Conservation (phyloP, 2,888 invertebrate species). For the Neoascia interrupta region DNA sequence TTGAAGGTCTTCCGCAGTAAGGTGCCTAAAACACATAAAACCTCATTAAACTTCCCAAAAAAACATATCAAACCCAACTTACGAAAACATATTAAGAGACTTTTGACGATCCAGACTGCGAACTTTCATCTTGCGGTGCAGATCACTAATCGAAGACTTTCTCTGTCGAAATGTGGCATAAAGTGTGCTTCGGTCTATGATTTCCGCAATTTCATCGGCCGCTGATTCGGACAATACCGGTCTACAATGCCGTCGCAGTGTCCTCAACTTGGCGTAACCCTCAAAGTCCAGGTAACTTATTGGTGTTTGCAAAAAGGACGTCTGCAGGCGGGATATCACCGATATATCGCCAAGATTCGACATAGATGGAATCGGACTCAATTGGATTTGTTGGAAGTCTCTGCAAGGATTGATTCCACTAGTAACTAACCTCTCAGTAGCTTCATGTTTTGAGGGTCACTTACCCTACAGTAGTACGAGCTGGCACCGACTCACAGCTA, state of each 20-base stretch:
- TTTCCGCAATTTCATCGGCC: slow-evolving; percentile 82
- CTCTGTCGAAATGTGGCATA: slow-evolving; percentile 73
- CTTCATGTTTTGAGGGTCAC: too few species aligned
- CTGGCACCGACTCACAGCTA: slow-evolving; percentile 88
- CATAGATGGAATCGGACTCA: slow-evolving; percentile 94
- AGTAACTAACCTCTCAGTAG: too few species aligned
- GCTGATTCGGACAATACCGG: slow-evolving; percentile 85
- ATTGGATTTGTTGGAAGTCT: slow-evolving; percentile 87
- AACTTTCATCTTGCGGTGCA: slow-evolving; percentile 77
- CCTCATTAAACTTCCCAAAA: background rate
- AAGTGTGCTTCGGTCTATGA: slow-evolving; percentile 76
- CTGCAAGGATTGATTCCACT: slow-evolving; percentile 73
- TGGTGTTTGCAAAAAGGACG: slow-evolving; percentile 76
- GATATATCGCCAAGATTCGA: slow-evolving; percentile 84
- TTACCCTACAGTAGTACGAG: slow-evolving; percentile 83
- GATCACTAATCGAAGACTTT: slow-evolving; percentile 75
- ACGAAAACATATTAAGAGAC: slow-evolving; percentile 75
- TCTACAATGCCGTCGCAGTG: slow-evolving; percentile 84
- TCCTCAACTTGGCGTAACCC: slow-evolving; percentile 87
- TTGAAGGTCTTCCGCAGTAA: slow-evolving; percentile 76
- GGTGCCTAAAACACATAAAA: slow-evolving; percentile 70
- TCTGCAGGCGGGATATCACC: slow-evolving; percentile 74
- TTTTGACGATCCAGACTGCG: slow-evolving; percentile 78
- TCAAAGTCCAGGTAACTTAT: slow-evolving; percentile 88
- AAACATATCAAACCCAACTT: slow-evolving; percentile 66